Percentiles rank a stretch among this genome's conserved stretches.
Evolutionary conservation across 2,113 vertebrate species (phyloP).

Genomic region (Genyomyrus donnyi): DNA sequence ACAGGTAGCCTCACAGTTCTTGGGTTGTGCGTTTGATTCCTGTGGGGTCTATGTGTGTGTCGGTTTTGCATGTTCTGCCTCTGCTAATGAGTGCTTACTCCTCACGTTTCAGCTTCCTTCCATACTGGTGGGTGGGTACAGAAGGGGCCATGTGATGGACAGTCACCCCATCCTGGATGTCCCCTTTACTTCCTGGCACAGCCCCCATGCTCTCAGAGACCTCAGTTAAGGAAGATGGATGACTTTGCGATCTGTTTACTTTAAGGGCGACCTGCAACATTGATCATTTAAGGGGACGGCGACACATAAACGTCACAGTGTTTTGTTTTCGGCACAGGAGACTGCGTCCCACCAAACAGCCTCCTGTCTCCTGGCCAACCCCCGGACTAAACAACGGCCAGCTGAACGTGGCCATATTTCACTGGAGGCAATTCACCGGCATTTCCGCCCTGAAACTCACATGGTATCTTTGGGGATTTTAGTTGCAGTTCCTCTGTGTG

Average conservation of each 20-base stretch:
- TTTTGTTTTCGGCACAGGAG: neutral
- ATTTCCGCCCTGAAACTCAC: neutral
- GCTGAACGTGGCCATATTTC: neutral
- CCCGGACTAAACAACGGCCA: neutral
- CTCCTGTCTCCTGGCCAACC: neutral
- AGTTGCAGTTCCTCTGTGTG: neutral
- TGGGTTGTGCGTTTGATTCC: neutral
- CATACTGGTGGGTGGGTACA: neutral
- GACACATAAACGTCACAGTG: neutral
- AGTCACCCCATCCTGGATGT: neutral
- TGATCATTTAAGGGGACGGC: neutral
- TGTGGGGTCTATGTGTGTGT: neutral
- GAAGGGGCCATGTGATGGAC: neutral
- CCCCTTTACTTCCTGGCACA: neutral
- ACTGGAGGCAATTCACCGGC: neutral
- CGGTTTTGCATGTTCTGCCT: neutral
- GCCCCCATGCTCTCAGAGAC: neutral
- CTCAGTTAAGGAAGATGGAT: neutral
- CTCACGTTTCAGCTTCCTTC: neutral
- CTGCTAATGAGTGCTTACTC: neutral
- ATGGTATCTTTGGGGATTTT: neutral
- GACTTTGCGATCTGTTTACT: neutral
- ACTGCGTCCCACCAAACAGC: neutral
- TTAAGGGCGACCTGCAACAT: neutral
- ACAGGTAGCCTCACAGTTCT: neutral